phyloP scores from a whole-genome alignment of 2,797 vertebrate species.

The Steatocranus sp. region DNA sequence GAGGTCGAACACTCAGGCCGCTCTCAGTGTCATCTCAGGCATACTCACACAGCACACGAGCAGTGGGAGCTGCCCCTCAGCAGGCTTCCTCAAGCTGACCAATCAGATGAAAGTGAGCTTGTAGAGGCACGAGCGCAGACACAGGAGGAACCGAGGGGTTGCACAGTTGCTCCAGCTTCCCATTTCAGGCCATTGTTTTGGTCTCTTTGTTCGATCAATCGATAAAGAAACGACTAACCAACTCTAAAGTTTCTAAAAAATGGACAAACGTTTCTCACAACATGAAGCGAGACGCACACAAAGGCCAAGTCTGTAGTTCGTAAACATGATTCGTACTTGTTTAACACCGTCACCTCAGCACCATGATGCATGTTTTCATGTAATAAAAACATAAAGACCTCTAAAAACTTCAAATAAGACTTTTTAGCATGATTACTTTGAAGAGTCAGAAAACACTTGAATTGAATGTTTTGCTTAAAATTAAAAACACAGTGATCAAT shows the following conservation, averaged over 20 bases:
- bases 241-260: neutral
- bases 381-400: neutral
- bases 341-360: neutral
- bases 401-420: neutral
- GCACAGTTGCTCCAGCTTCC: neutral
- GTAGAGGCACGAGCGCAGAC: neutral
- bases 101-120: neutral
- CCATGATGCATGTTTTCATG: fast-evolving
- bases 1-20: neutral
- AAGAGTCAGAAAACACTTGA: neutral
- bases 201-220: neutral
- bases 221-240: fast-evolving
- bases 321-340: fast-evolving
- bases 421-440: neutral
- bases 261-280: neutral
- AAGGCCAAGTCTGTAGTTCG: neutral
- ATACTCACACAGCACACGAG: neutral
- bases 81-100: neutral
- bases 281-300: fast-evolving
- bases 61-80: neutral
- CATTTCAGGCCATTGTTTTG: neutral
- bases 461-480: neutral
- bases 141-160: fast-evolving
- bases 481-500: neutral
- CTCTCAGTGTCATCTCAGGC: neutral